Base-by-base conservation (phyloP, 1,140 invertebrate species). In the Schmidtea mediterranea region DNA sequence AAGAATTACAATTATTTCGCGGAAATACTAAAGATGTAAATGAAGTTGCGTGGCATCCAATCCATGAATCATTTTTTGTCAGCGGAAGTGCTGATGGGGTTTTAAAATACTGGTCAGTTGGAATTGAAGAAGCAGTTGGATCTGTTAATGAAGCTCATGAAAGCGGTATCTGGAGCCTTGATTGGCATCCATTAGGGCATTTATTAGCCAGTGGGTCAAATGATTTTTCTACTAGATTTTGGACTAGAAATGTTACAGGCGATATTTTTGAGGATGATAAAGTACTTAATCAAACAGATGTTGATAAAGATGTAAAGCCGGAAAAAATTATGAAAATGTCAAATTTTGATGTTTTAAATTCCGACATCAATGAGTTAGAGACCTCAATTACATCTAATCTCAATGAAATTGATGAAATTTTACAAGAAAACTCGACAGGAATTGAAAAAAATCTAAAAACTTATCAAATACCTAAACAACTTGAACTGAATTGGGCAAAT, bases 131-230 rank as follows among this genome's bases (percentile, higher is more conserved):
- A 67, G 90, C 97, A 73, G 80, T 97, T 24, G 92, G 89, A 2
- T 77, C 79, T 21, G 90, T 97, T 58, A 89, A 97, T 67, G 78
- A 84, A 59, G 90, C 89, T 21, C 90, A 98, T 65, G 90, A 98
- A 63, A 90, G 83, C 57, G 94, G 94, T 59, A 84, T 98, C 1
- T 97, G 90, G 90, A 82, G 82, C 13, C 68, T 98, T 52, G 82
- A 83, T 18, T 99, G 92, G 90, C 92, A 99, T 73, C 92, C 92
- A 1, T 63, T 97, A 2, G 92, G 92, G 3, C 92, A 99, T 62
- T 94, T 98, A 55, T 67, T 99, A 1, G 90, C 84, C 58, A 90
- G 87, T 2, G 87, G 89, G 5, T 92, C 86, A 21, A 95, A 95
- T 67, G 45, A 46, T 22, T 26, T 22, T 36, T 46, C 45, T 5